Conservation (phyloP, 2,113 vertebrate genomes). For the Pelusios castaneus region DNA sequence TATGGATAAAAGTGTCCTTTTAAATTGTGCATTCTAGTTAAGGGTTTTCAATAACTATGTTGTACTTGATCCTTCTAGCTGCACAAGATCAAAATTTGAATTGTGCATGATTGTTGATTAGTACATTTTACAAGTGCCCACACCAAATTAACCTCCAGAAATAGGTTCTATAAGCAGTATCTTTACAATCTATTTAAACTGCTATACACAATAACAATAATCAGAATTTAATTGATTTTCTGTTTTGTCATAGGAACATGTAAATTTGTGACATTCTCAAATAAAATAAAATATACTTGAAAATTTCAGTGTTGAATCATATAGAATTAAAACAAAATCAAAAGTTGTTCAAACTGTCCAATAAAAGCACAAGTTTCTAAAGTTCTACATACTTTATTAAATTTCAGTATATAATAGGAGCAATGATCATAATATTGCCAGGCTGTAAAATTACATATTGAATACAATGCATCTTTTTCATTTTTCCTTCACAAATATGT, state of each 20-base stretch:
- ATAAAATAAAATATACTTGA: background rate
- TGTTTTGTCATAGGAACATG: background rate
- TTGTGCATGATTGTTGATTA: background rate
- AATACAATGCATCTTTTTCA: background rate
- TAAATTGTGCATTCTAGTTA: background rate
- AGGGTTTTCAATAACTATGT: background rate
- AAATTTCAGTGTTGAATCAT: no score
- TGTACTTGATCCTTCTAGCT: background rate
- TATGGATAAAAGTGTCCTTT: background rate
- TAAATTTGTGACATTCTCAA: no score
- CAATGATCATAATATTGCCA: rapidly evolving
- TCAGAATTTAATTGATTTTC: background rate
- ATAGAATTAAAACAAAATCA: no score
- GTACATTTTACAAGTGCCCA: background rate
- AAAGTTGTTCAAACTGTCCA: background rate
- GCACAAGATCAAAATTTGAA: background rate
- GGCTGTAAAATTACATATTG: rapidly evolving
- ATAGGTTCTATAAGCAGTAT: background rate
- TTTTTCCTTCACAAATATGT: background rate
- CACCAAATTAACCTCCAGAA: background rate
- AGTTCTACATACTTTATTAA: background rate
- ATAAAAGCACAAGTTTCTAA: background rate
- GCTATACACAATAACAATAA: background rate
- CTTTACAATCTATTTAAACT: background rate
- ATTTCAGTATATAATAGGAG: background rate